phyloP scores from a whole-genome alignment of 2,888 invertebrate species.

The Priocnemis perturbator region DNA sequence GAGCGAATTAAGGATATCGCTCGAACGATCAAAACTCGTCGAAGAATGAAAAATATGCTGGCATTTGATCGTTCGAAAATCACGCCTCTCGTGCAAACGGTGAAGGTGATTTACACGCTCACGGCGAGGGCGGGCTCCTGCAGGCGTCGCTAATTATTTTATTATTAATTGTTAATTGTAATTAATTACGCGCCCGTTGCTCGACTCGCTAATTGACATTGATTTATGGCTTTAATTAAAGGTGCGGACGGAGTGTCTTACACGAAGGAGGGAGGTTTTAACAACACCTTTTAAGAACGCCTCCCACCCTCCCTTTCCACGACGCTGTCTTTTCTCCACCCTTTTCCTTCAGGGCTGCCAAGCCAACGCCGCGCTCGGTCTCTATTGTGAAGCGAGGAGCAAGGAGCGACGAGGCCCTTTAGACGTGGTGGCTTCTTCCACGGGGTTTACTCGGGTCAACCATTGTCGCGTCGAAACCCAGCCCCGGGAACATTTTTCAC shows the following conservation, averaged over 20 bases:
- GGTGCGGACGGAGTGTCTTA: constrained; percentile 67
- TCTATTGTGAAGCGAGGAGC: constrained; percentile 50
- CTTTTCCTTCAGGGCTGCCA: constrained; percentile 3
- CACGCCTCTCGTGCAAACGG: background rate
- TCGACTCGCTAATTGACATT: constrained; percentile 71
- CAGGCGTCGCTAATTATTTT: constrained; percentile 57
- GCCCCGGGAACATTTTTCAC: constrained; percentile 25
- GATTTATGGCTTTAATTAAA: constrained; percentile 75
- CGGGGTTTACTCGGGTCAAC: constrained; percentile 25
- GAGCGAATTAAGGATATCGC: too few species aligned
- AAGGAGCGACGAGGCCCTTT: too few species aligned
- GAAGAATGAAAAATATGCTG: background rate
- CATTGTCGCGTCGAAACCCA: constrained; percentile 39
- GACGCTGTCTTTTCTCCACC: background rate
- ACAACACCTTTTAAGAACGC: constrained; percentile 69
- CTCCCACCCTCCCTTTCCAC: constrained; percentile 24
- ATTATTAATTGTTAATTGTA: constrained; percentile 73
- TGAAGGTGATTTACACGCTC: background rate
- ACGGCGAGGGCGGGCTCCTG: constrained; percentile 45
- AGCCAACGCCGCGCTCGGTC: constrained; percentile 10
- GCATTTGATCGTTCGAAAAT: background rate
- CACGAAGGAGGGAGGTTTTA: constrained; percentile 62
- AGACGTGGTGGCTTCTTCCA: constrained; percentile 38
- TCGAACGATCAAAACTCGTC: background rate
- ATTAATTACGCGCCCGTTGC: constrained; percentile 62